Evolutionary conservation across 2,797 vertebrate genomes (phyloP).

Genomic region (Glyptemys insculpta): DNA sequence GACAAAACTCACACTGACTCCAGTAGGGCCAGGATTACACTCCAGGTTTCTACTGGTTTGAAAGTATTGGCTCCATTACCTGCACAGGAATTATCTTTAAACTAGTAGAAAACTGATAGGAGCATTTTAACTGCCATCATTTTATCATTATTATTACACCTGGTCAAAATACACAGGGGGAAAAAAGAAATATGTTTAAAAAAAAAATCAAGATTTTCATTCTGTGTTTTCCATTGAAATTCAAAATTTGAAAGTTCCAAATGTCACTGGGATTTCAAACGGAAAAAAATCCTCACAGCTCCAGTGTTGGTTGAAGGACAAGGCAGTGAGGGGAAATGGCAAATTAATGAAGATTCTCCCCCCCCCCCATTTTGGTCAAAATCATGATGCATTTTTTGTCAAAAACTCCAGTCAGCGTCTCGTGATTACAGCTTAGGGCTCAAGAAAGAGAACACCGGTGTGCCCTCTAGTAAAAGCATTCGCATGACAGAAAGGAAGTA

Average conservation of each 20-base stretch:
- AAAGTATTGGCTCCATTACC: not conserved
- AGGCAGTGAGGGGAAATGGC: too few relatives aligned
- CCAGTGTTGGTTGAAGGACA: too few relatives aligned
- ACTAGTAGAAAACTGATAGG: not conserved
- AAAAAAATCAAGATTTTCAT: accelerated
- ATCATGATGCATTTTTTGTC: too few relatives aligned
- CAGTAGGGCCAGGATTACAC: not conserved
- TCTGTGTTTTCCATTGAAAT: not conserved
- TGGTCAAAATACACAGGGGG: not conserved
- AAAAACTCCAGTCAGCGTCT: too few relatives aligned
- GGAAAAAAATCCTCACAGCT: too few relatives aligned
- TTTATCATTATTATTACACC: not conserved
- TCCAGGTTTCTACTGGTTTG: not conserved
- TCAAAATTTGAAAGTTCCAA: not conserved
- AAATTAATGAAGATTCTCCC: too few relatives aligned
- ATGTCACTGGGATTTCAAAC: not conserved
- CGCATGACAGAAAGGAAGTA: not conserved
- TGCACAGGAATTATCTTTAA: not conserved
- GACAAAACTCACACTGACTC: not conserved
- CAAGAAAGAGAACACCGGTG: not conserved
- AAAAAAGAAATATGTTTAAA: too few relatives aligned
- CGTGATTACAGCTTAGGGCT: too few relatives aligned
- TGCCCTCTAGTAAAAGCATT: not conserved
- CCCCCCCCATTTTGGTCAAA: too few relatives aligned
- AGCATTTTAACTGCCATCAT: not conserved